Evolutionary conservation across 1,140 invertebrate genomes (phyloP), one percentile per base, ranked within the genome.

Genomic region (Tetragnatha versicolor): DNA sequence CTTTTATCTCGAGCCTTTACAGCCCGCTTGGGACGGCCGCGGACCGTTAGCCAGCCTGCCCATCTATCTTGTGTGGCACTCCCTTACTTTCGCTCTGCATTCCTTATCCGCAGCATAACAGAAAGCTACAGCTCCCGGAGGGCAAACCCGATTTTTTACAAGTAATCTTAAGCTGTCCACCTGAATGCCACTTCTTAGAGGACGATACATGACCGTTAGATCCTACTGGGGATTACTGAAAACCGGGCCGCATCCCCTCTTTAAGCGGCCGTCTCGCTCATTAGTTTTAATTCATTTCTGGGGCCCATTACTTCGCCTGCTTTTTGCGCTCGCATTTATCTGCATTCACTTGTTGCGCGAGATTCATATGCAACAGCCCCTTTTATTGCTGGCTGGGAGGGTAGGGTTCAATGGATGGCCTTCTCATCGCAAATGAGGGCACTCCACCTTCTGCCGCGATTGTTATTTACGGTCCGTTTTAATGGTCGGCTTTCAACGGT

Each of bases 251-350:
- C n/a, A n/a, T n/a, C n/a, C n/a, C n/a, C n/a, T n/a, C n/a, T n/a
- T n/a, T n/a, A n/a, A n/a, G 20, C 51, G 14, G 55, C 58, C 42
- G 29, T 49, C 55, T 42, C 45, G 35, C 60, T 77, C 60, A 77
- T 77, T 77, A 77, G 65, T 77, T 77, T 77, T 77, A 77, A 77
- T 77, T 77, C 73, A 77, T 77, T 66, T 77, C 73, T 77, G 72
- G 31, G 9, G 63, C 60, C 63, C 73, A 77, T 77, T 77, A 77
- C 66, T 77, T 77, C 61, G 66, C 60, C 31, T 66, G 47, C 66
- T 58, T 27, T 33, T 58, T 31, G 29, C 14, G 29, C 35, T 20
- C 47, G 37, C 35, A 35, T 60, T 66, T 77, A n/a, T n/a, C n/a
- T n/a, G n/a, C n/a, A n/a, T n/a, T n/a, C n/a, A n/a, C n/a, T n/a